Percentiles rank a stretch among this genome's conserved stretches.
These are phyloP conservation scores for Pseudomyrmex sp. DNA, from an alignment of 1,140 invertebrate genomes.

Conservation along the genomic window DNA sequence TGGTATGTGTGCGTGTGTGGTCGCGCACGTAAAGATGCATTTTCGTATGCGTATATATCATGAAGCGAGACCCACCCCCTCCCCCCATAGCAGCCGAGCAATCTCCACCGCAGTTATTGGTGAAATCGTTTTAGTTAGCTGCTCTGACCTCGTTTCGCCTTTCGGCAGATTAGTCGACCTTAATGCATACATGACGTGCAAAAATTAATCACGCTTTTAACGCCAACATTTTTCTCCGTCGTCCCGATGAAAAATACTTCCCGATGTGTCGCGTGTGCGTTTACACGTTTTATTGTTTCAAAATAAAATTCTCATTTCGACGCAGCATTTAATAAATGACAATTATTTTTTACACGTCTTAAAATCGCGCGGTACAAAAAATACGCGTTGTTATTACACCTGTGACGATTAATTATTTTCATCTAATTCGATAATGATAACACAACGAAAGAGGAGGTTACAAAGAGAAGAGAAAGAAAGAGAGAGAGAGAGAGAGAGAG, in stretches of 20 bases:
- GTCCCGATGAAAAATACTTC: neutral
- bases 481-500: no score
- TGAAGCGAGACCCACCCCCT: neutral
- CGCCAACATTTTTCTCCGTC: neutral
- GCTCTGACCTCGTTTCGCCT: slow-evolving; percentile 56
- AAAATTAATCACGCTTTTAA: slow-evolving; percentile 59
- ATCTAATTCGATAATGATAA: no score
- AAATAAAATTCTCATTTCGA: slow-evolving; percentile 2
- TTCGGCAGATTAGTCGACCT: slow-evolving; percentile 39
- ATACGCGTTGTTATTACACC: neutral
- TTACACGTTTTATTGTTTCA: neutral
- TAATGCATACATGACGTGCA: slow-evolving; percentile 14
- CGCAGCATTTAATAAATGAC: neutral
- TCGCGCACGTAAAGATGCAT: slow-evolving; percentile 26
- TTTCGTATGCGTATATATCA: slow-evolving; percentile 5
- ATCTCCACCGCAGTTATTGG: slow-evolving; percentile 58
- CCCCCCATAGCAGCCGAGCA: neutral
- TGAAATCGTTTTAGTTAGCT: slow-evolving; percentile 64
- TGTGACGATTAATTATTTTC: neutral
- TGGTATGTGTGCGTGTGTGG: slow-evolving; percentile 46
- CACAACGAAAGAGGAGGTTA: no score
- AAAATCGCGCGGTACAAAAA: neutral
- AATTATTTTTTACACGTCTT: neutral
- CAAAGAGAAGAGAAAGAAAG: no score
- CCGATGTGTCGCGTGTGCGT: no score